Conservation (phyloP, 2,113 vertebrate genomes). For the Sphaerodactylus townsendi region DNA sequence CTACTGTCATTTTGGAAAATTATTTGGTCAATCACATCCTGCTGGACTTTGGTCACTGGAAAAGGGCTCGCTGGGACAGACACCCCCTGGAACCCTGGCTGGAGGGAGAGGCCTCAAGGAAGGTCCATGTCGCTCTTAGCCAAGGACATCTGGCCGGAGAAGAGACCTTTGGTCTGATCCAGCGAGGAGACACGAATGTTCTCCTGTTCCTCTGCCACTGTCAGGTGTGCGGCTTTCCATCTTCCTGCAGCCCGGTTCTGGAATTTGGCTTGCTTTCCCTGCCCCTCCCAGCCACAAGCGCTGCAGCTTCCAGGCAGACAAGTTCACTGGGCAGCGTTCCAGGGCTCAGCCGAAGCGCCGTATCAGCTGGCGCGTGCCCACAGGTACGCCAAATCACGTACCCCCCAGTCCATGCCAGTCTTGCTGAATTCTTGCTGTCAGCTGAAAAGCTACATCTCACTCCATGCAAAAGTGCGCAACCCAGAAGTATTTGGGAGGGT, state of each 20-base stretch:
- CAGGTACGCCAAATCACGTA: accelerated
- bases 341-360: background rate
- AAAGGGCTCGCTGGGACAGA: too few relatives aligned
- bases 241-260: background rate
- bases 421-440: background rate
- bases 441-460: background rate
- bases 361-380: background rate
- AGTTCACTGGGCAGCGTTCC: background rate
- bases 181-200: background rate
- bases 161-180: background rate
- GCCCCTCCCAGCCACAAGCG: background rate
- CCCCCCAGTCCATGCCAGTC: background rate
- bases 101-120: too few relatives aligned
- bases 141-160: background rate
- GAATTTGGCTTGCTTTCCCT: background rate
- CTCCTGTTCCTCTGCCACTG: background rate
- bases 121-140: background rate
- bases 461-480: too few relatives aligned
- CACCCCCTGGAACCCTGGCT: too few relatives aligned
- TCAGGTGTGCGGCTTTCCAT: background rate
- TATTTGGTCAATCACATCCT: too few relatives aligned
- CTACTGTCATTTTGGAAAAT: too few relatives aligned
- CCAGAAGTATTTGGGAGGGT: too few relatives aligned
- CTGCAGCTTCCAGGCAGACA: background rate
- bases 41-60: too few relatives aligned